Evolutionary conservation across 30 jellyfish, hydroid and myxozoan genomes (phyloP).

Genomic region (Morbakka virulenta): DNA sequence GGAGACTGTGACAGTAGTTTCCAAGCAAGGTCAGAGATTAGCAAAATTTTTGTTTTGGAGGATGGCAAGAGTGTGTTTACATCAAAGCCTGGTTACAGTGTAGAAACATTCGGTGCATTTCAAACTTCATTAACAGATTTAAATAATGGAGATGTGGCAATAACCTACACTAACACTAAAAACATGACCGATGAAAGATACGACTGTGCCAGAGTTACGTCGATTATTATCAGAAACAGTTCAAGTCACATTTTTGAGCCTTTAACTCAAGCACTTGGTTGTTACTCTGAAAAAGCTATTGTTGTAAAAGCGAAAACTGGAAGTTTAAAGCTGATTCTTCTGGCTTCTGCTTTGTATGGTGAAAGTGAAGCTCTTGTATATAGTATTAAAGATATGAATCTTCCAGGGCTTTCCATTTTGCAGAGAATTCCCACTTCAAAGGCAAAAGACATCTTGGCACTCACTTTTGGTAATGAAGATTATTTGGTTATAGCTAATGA

Average conservation of each 20-base stretch:
- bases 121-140: conserved; percentile 7
- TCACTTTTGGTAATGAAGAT: conserved; percentile 11
- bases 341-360: conserved; percentile 33
- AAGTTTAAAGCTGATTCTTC: conserved; percentile 4
- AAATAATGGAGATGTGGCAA: conserved; percentile 3
- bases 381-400: background rate
- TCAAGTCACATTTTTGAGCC: background rate
- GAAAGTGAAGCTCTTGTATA: conserved; percentile 47
- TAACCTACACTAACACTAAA: conserved; percentile 39
- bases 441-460: conserved; percentile 33
- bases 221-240: background rate
- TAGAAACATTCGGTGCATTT: background rate
- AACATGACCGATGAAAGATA: background rate
- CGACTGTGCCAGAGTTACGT: conserved; percentile 24
- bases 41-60: background rate
- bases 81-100: background rate
- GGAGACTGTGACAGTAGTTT: background rate
- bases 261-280: conserved; percentile 8
- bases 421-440: conserved; percentile 37
- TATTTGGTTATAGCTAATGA: conserved; percentile 69
- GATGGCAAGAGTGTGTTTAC: too few species aligned
- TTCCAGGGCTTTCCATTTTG: conserved; percentile 7
- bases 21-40: background rate
- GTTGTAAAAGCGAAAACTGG: conserved; percentile 2
- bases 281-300: conserved; percentile 21